Base-by-base conservation (phyloP, 2,113 vertebrate genomes). In the Aptenodytes forsteri region DNA sequence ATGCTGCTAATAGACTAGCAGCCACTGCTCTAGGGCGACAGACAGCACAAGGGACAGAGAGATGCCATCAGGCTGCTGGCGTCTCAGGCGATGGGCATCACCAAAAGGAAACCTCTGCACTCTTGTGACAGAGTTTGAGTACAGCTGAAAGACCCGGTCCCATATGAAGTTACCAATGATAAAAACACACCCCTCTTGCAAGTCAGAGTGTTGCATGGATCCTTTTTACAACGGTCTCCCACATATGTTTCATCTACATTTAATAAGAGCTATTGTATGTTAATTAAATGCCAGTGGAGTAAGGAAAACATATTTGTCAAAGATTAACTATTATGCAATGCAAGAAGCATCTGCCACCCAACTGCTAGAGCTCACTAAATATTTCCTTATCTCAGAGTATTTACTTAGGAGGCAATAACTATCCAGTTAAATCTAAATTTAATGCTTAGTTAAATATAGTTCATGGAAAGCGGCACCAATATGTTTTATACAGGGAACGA, bases 401-500 rank as follows among this genome's bases (percentile, higher is more conserved):
- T 98, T 98, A 98, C 97, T 98, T 98, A 97, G 90, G 95, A 97
- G 91, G 94, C 97, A 96, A 94, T 96, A 98, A 96, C 93, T 98
- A 98, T 96, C 96, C 94, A 94, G 95, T 94, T 97, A 97, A 98
- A 98, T 98, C 97, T 98, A 97, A 98, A 98, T 98, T 95, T 97
- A 98, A 98, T 97, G 96, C 96, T 97, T 98, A 97, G 96, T 98
- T 98, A 98, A 98, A 98, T 98, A 98, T 97, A 97, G 97, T 96
- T 98, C 97, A 93, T 95, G 89, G 97, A 97, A 98, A 98, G 97
- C 95, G 96, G 89, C 91, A 97, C 92, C 97, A 97, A 97, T 97
- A 98, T 95, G 79, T 97, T 98, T 98, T 97, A 97, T 77, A 91
- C 29, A 61, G 90, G 95, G 89, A 97, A 96, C 0, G 83, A 96